These are phyloP conservation scores for Corapipo altera DNA, from an alignment of 2,113 vertebrate genomes.

Conservation along the genomic window DNA sequence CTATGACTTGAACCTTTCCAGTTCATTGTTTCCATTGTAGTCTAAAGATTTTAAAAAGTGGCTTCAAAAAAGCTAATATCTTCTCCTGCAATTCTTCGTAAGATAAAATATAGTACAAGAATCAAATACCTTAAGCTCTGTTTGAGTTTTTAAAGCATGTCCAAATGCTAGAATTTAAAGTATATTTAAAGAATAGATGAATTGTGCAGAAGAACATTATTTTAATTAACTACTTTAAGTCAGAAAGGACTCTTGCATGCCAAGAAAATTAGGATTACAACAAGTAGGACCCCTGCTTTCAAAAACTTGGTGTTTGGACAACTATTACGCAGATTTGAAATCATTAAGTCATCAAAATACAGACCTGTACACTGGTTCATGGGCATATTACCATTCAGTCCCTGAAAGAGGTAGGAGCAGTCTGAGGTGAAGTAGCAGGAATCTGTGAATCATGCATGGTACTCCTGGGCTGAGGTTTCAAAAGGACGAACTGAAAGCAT, in stretches of 20 bases:
- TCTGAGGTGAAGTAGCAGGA: neutral
- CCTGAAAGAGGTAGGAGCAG: neutral
- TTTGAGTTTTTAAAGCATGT: neutral
- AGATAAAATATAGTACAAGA: neutral
- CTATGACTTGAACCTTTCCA: fast-evolving
- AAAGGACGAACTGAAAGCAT: neutral
- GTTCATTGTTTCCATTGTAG: neutral
- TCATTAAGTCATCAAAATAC: neutral
- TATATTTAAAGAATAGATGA: neutral
- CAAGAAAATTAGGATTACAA: neutral
- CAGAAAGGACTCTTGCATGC: neutral
- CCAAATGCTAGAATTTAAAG: neutral
- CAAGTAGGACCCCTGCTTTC: neutral
- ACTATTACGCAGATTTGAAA: neutral
- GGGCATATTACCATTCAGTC: neutral
- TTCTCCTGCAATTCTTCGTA: neutral
- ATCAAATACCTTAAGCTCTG: neutral
- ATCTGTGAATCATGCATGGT: neutral
- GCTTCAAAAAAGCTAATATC: neutral
- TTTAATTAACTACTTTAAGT: neutral
- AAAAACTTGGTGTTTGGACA: neutral
- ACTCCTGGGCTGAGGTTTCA: neutral
- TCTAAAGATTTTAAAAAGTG: neutral
- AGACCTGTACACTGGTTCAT: neutral
- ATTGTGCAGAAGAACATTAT: neutral